Evolutionary conservation across 1,140 invertebrate species (phyloP).

Genomic region (Nautilus pompilius): DNA sequence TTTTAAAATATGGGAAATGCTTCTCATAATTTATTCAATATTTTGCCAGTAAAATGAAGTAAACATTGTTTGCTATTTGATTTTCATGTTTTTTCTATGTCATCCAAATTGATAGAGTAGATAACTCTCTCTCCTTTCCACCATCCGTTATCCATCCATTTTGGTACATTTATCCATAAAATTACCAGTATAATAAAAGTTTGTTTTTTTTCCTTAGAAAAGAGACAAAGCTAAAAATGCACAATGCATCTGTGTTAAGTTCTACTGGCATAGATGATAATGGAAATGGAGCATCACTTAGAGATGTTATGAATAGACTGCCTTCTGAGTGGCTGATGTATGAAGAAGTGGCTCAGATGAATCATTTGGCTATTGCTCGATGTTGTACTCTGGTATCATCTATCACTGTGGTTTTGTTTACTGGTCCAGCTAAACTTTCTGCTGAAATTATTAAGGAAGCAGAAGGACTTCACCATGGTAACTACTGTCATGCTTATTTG

Average conservation of each 20-base stretch:
- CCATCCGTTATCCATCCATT: too few relatives aligned
- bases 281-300: background rate
- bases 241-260: constrained; percentile 71
- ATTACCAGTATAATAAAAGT: background rate
- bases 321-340: constrained; percentile 81
- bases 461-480: background rate
- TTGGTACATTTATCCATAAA: too few relatives aligned
- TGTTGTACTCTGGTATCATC: constrained; percentile 77
- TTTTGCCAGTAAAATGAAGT: too few relatives aligned
- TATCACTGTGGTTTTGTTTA: constrained; percentile 75
- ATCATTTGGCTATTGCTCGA: constrained; percentile 61
- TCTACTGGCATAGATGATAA: constrained; percentile 23
- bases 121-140: background rate
- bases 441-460: constrained; percentile 61
- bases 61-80: background rate
- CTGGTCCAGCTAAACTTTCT: constrained; percentile 68
- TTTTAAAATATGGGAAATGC: too few relatives aligned
- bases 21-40: too few relatives aligned
- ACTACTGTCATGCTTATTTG: background rate
- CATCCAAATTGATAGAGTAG: background rate
- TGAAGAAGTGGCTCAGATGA: constrained; percentile 71
- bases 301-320: constrained; percentile 57
- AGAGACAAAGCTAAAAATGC: constrained; percentile 72
- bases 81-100: background rate
- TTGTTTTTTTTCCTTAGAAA: constrained; percentile 58